Evolutionary conservation across 2,113 vertebrate genomes (phyloP), one percentile per base, ranked within the genome.

Genomic region (Passer montanus): DNA sequence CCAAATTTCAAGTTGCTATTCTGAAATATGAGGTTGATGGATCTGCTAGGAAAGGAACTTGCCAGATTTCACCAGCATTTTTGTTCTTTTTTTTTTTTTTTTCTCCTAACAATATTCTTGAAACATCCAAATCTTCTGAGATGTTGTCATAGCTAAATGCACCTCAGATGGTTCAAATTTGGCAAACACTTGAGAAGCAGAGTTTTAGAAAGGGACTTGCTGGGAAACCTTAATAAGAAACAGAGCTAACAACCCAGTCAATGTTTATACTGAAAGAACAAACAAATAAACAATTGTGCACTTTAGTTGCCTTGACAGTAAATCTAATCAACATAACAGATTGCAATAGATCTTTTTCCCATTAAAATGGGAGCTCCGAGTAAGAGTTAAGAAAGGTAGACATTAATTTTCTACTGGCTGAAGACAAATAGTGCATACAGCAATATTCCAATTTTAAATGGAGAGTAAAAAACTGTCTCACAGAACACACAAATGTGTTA

Each of bases 221-320:
- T 95, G 87, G 87, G 89, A 94, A 95, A 89, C 84, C 86, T 94
- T 95, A 95, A 94, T 66, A 95, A 90, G 91, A 95, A 97, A 93
- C 92, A 95, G 86, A 95, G 70, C 63, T 95, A 91, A 91, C 82
- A 94, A 95, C 74, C 26, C 84, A 93, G 91, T 93, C 44, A 5
- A 83, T 80, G 87, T 96, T 97, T 94, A 93, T 21, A 79, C 69
- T 87, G 66, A 84, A 92, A 90, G 52, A 94, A 90, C 89, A 96
- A 96, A 96, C 93, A 96, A 95, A 97, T 60, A 95, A 96, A 95
- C 89, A 94, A 95, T 91, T 95, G 78, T 96, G 95, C 82, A 92
- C 95, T 94, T 95, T 93, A 92, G 91, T 91, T 94, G 77, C 82
- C 89, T 87, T 87, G 84, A 87, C 89, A 94, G 94, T 90, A 91